Percentiles rank a stretch among this genome's conserved stretches.
Evolutionary conservation across 2,888 invertebrate species (phyloP).

Genomic region (Apocheima hispidaria): DNA sequence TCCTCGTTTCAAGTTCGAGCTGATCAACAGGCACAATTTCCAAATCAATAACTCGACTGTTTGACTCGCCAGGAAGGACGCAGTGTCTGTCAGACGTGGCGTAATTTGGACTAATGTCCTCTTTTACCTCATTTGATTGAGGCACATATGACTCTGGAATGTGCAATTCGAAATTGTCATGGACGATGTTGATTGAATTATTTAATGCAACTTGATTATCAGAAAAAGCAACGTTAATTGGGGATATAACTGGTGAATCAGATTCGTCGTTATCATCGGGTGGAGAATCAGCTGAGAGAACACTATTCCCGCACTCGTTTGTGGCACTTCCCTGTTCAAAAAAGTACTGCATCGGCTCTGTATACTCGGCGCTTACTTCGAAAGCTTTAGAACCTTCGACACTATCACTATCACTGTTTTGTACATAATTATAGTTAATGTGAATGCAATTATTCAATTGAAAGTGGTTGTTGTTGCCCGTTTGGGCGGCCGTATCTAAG

Average conservation of each 20-base stretch:
- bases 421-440: background rate
- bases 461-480: background rate
- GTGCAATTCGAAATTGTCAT: background rate
- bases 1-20: background rate
- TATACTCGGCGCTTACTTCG: background rate
- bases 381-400: background rate
- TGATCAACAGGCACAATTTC: background rate
- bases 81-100: too few relatives aligned
- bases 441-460: background rate
- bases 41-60: background rate
- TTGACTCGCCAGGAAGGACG: background rate
- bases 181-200: background rate
- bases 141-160: background rate
- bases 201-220: background rate
- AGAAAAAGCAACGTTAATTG: background rate
- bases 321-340: background rate
- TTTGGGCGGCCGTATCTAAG: background rate
- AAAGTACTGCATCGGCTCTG: background rate
- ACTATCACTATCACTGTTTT: background rate
- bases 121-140: background rate
- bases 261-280: background rate
- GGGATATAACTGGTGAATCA: background rate
- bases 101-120: background rate
- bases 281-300: background rate
- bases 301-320: background rate